These are phyloP conservation scores for Tychaedon coryphoeus DNA, from an alignment of 2,113 vertebrate species.

Conservation along the genomic window DNA sequence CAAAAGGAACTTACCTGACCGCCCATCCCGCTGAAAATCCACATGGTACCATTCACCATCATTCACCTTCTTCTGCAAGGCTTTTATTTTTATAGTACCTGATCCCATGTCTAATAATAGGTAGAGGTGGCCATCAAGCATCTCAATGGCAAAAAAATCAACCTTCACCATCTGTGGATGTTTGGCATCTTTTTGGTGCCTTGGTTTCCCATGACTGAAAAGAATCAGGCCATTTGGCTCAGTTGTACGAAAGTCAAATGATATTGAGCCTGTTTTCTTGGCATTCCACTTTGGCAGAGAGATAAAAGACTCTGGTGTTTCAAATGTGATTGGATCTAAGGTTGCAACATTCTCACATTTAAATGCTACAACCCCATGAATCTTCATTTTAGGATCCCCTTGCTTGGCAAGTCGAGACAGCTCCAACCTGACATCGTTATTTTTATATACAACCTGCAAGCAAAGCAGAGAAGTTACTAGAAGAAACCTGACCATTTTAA, in stretches of 20 bases:
- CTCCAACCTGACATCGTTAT: constrained; percentile 94
- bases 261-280: constrained; percentile 98
- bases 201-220: constrained; percentile 94
- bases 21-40: constrained; percentile 94
- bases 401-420: constrained; percentile 92
- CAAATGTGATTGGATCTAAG: constrained; percentile 96
- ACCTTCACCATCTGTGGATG: constrained; percentile 91
- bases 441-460: constrained; percentile 95
- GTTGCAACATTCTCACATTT: constrained; percentile 98
- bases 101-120: constrained; percentile 97
- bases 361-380: constrained; percentile 94
- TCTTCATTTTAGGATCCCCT: constrained; percentile 94
- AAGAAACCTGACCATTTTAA: not conserved
- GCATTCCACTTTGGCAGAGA: constrained; percentile 96
- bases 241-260: constrained; percentile 97
- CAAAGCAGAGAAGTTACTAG: constrained; percentile 14
- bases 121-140: constrained; percentile 96
- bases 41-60: constrained; percentile 99
- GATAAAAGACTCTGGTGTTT: constrained; percentile 95
- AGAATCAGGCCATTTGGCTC: constrained; percentile 96
- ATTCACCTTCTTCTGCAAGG: constrained; percentile 95
- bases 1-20: constrained; percentile 82
- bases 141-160: constrained; percentile 98
- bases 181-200: constrained; percentile 92
- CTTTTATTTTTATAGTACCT: constrained; percentile 94